Evolutionary conservation across 2,113 vertebrate genomes (phyloP).

Genomic region (Protomyctophum bolini): DNA sequence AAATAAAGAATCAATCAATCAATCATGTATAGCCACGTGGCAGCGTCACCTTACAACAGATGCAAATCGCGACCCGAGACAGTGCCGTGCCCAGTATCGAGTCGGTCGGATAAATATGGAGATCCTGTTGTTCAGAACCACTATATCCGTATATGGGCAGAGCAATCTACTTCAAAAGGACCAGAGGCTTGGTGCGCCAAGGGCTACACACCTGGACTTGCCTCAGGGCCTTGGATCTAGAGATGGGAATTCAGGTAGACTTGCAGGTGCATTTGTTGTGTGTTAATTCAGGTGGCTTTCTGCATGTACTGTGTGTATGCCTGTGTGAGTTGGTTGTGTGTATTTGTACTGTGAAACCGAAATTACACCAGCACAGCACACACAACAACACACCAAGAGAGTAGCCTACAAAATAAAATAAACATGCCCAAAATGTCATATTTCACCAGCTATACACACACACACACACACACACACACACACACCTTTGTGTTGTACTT

Average conservation of each 20-base stretch:
- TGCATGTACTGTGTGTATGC: neutral
- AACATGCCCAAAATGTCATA: neutral
- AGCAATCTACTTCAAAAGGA: neutral
- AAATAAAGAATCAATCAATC: too few species aligned
- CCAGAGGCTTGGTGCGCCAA: neutral
- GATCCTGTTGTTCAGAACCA: neutral
- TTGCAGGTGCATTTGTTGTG: neutral
- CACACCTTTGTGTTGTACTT: too few species aligned
- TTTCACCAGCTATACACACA: too few species aligned
- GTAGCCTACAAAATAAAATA: neutral
- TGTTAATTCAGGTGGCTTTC: neutral
- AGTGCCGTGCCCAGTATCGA: too few species aligned
- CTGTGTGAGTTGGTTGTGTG: neutral
- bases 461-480: too few species aligned
- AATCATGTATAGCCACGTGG: too few species aligned
- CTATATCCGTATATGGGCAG: too few species aligned
- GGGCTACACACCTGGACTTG: neutral
- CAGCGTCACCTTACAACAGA: too few species aligned
- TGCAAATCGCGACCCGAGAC: neutral
- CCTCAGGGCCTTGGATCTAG: too few species aligned
- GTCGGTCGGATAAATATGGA: neutral
- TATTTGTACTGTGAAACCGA: neutral
- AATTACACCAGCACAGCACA: neutral
- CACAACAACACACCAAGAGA: neutral
- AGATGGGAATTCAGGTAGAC: constrained; percentile 11